Conservation (phyloP, 1,140 invertebrate species). For the Drosophila teissieri region DNA sequence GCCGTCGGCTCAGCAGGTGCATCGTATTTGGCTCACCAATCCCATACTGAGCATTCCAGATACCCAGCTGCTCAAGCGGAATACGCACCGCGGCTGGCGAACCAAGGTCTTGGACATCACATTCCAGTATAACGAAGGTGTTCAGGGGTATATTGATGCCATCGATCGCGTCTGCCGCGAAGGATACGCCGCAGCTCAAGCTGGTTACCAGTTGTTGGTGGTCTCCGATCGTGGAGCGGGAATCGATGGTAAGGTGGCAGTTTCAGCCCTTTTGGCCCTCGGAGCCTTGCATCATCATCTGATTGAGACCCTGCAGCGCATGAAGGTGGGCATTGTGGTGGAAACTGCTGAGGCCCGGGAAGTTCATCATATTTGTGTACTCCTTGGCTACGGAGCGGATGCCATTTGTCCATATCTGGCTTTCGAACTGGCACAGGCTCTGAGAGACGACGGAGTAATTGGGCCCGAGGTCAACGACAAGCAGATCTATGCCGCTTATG, state of each 20-base stretch:
- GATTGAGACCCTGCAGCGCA: conserved; percentile 96
- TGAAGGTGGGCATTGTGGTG: conserved; percentile 97
- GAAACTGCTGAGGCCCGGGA: conserved; percentile 98
- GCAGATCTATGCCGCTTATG: conserved; percentile 90
- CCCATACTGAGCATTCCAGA: conserved; percentile 97
- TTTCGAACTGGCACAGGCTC: conserved; percentile 94
- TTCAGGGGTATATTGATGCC: conserved; percentile 90
- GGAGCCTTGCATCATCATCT: conserved; percentile 97
- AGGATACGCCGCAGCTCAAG: conserved; percentile 91
- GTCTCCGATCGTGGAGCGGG: conserved; percentile 94
- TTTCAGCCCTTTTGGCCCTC: conserved; percentile 94
- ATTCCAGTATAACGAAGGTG: conserved; percentile 90
- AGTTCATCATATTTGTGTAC: conserved; percentile 98
- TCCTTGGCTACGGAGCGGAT: conserved; percentile 98
- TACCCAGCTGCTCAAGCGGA: conserved; percentile 94
- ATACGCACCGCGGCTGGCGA: conserved; percentile 95
- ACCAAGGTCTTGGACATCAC: conserved; percentile 96
- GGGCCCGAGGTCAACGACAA: conserved; percentile 91
- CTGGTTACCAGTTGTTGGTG: conserved; percentile 94
- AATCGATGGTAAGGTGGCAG: conserved; percentile 88
- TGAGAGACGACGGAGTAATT: conserved; percentile 93
- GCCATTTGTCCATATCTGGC: conserved; percentile 99
- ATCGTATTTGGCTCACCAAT: conserved; percentile 96
- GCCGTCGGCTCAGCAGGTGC: conserved; percentile 94
- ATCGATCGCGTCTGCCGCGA: conserved; percentile 92